These are phyloP conservation scores for Trypoxylus dichotomus DNA, from an alignment of 1,140 invertebrate species.

Conservation along the genomic window DNA sequence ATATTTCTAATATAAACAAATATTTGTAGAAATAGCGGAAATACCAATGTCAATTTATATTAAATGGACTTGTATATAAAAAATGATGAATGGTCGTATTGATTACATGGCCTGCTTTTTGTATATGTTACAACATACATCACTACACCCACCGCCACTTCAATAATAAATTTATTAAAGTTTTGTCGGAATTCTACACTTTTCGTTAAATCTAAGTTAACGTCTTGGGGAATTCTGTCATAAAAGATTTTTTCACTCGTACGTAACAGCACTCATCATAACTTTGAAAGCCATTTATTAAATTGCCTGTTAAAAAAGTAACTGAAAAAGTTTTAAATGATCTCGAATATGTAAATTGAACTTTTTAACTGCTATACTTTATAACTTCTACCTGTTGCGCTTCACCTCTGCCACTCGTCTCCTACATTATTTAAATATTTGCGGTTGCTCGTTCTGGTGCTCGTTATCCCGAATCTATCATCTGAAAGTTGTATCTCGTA, in stretches of 20 bases:
- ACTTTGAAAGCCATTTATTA: background rate
- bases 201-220: too few species aligned
- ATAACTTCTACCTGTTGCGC: background rate
- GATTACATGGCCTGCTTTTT: too few species aligned
- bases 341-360: background rate
- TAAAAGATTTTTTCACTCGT: too few species aligned
- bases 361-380: conserved; percentile 3
- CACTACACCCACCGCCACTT: too few species aligned
- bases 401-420: background rate
- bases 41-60: background rate
- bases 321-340: background rate
- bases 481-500: too few species aligned
- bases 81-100: too few species aligned
- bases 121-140: too few species aligned
- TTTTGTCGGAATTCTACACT: too few species aligned
- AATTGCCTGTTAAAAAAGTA: background rate
- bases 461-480: background rate
- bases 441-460: background rate
- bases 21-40: background rate
- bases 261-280: background rate
- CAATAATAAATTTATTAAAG: too few species aligned
- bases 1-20: background rate
- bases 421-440: conserved; percentile 4
- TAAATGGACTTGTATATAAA: too few species aligned
- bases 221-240: too few species aligned